Base-by-base conservation (phyloP, 2,888 invertebrate species). In the Panopea generosa region DNA sequence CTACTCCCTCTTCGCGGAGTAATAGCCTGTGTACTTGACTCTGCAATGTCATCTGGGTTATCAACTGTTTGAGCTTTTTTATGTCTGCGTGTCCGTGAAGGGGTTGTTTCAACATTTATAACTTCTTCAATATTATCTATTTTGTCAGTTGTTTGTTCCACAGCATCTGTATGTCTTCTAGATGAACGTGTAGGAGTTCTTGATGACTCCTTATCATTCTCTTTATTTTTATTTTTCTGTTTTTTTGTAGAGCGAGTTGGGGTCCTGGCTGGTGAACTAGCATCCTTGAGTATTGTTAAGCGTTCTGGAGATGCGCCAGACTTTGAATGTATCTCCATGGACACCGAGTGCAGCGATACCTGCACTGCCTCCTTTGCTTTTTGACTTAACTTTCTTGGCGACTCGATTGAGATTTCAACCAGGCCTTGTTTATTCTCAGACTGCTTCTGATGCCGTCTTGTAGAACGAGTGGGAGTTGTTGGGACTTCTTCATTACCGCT, bases 311-410 rank as follows among this genome's bases (percentile, higher is more conserved):
- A 60, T 3, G 62, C 50, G 40, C 66, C 70, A 52, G 33, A 53
- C 6, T 56, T 59, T 22, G 56, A 47, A n/a, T 57, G 27, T 16
- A 72, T 33, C 11, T 76, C 73, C 22, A 29, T 43, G 29, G 76
- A 71, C 9, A 80, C 26, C 29, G 69, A 40, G 18, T 60, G 18
- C 20, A 80, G 45, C 4, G 76, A 72, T 53, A 70, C 76, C 18
- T 80, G 76, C n/a, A 80, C 76, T 3, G 66, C 72, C 60, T 76
- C 52, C 45, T 61, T 76, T 1, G 76, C 76, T 24, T 61, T 56
- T 9, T 45, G 20, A 50, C 59, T 67, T 22, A 73, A 80, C 20
- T 60, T 56, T 50, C 70, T 76, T 6, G 72, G 69, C 20, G 76
- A 72, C 2, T 53, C 49, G 7, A 47, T 66, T 43, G 49, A 14